A percentile compares a stretch with the other conserved stretches of the same genome.
phyloP scores from a whole-genome alignment of 2,888 invertebrate genomes.

The Heliconius ismenius region DNA sequence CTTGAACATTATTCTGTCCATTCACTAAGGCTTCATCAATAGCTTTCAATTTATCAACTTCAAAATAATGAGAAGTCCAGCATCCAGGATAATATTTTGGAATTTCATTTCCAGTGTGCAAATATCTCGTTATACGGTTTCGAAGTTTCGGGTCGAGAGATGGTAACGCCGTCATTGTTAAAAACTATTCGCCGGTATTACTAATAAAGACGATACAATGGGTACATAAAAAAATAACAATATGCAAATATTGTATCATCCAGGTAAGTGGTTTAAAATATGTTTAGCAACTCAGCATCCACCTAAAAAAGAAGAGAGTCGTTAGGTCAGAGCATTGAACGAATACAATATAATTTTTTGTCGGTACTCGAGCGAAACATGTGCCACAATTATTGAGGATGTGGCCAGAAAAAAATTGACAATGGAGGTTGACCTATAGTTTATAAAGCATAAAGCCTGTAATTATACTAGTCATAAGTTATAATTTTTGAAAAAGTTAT shows the following conservation, averaged over 20 bases:
- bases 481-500: background rate
- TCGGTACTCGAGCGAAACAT: conserved; percentile 75
- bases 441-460: conserved; percentile 4
- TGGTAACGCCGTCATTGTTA: conserved; percentile 57
- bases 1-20: conserved; percentile 55
- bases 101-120: conserved; percentile 78
- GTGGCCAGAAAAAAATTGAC: conserved; percentile 78
- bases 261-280: conserved; percentile 39
- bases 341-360: conserved; percentile 65
- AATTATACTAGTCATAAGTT: background rate
- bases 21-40: conserved; percentile 57
- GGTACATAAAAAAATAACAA: conserved; percentile 35
- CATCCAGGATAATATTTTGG: conserved; percentile 82
- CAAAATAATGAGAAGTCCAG: conserved; percentile 78
- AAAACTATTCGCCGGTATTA: conserved; percentile 31
- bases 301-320: conserved; percentile 56
- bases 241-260: conserved; percentile 47
- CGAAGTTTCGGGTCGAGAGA: conserved; percentile 61
- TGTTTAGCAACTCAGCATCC: conserved; percentile 46
- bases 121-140: conserved; percentile 72
- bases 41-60: conserved; percentile 65
- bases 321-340: conserved; percentile 62
- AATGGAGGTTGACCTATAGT: conserved; percentile 59
- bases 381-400: conserved; percentile 78
- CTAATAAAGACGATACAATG: conserved; percentile 31